Base-by-base conservation (phyloP, 2,888 invertebrate genomes). In the Ophioninae sp. region DNA sequence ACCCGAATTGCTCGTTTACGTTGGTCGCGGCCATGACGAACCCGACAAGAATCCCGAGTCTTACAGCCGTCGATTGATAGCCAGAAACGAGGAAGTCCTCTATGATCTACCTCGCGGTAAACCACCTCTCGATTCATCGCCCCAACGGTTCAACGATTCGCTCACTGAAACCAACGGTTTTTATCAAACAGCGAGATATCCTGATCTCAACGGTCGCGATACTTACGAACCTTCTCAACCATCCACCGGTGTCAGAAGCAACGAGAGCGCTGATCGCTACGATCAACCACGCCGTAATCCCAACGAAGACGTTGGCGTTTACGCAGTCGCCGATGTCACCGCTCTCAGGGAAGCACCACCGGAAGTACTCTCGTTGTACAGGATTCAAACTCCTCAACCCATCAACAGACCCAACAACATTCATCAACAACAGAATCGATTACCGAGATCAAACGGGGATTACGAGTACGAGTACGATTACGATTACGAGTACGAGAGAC, bases 311-410 rank as follows among this genome's bases (percentile, higher is more conserved):
- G 89, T 90, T 62, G 91, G 91, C 23, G 89, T 92, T 23, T 92
- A 92, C 87, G 93, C 92, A 6, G 92, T 91, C 6, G 91, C 92
- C 7, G 92, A 93, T 83, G 92, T 92, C 3, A 90, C 91, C n/a
- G 88, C 89, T 59, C 86, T 91, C 3, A 83, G 91, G 50, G 90
- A 90, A n/a, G 90, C 83, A 3, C 89, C 90, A 0, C 90, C 90
- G 84, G 92, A 92, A 84, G 89, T 91, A 39, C 83, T 91, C 7
- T 91, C 92, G 21, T 86, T 91, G 17, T 92, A 91, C 88, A 88
- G 91, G 30, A 90, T 90, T 88, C 89, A 90, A 44, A 87, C 87
- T 37, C 85, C 87, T 6, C 83, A 88, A 23, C 44, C 87, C 10
- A 13, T 84, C 13, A 61, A 81, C 5, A 77, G 81, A 81, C 57